Evolutionary conservation across 1,140 invertebrate species (phyloP).

Genomic region (Diorhabda carinulata): DNA sequence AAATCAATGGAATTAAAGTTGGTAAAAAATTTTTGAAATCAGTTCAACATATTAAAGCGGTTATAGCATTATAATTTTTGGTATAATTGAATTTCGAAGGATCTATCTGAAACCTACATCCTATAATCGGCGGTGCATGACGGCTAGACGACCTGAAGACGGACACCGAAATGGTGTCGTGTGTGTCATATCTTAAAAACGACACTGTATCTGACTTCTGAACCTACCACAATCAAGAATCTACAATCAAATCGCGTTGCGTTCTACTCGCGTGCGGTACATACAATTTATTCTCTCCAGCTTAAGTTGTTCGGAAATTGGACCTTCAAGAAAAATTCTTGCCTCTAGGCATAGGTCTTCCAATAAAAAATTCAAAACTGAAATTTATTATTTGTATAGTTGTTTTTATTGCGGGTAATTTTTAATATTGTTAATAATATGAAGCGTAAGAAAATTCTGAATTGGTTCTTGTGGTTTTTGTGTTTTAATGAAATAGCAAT

Average conservation of each 20-base stretch:
- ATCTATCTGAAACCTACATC: too few species aligned
- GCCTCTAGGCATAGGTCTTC: too few species aligned
- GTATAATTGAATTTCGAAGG: too few species aligned
- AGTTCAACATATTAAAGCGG: too few species aligned
- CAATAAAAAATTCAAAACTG: too few species aligned
- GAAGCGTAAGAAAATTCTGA: conserved; percentile 9
- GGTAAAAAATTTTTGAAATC: too few species aligned
- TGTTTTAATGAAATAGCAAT: conserved; percentile 11
- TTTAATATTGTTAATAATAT: neutral
- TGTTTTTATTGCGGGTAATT: too few species aligned
- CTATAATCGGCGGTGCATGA: neutral
- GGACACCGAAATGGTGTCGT: neutral
- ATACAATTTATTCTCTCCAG: neutral
- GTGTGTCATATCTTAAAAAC: neutral
- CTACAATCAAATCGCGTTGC: conserved; percentile 1
- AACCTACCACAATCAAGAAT: conserved; percentile 12
- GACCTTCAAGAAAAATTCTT: neutral
- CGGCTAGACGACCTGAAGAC: neutral
- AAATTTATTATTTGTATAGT: too few species aligned
- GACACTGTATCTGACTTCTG: neutral
- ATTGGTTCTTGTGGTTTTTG: conserved; percentile 8
- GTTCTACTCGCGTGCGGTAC: neutral
- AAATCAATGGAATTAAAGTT: too few species aligned
- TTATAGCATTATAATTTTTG: too few species aligned
- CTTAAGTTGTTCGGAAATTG: neutral